Conservation (phyloP, 2,888 invertebrate genomes). For the Acanthacorydalis orientalis region DNA sequence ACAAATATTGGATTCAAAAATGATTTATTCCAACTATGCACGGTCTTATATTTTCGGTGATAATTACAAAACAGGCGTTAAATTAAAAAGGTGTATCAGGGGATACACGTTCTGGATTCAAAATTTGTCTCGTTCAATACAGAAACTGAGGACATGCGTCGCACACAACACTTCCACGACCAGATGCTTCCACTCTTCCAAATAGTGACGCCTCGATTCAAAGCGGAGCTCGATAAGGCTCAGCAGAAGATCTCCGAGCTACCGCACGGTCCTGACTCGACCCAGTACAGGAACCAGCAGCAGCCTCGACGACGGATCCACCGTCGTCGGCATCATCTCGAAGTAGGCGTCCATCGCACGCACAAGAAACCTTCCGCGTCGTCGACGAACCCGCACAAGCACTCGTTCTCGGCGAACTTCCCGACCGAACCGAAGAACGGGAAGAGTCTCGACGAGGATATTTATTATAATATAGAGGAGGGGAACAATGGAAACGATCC, state of each 20-base stretch:
- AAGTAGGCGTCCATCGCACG: conserved; percentile 8
- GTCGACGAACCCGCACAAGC: conserved; percentile 9
- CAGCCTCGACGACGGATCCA: not conserved
- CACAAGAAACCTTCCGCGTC: not conserved
- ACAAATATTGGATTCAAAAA: no score
- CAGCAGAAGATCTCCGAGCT: not conserved
- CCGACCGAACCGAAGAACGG: conserved; percentile 8
- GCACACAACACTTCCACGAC: not conserved
- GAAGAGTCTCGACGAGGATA: not conserved
- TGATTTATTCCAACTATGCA: no score
- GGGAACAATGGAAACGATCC: no score
- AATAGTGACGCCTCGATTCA: conserved; percentile 9
- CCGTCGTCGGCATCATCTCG: not conserved
- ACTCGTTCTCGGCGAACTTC: conserved; percentile 19
- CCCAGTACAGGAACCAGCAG: not conserved
- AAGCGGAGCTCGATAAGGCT: not conserved
- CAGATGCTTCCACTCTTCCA: conserved; percentile 14
- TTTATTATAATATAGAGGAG: not conserved
- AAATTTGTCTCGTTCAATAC: no score
- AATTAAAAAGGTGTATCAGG: no score
- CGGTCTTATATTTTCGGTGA: no score
- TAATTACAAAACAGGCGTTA: no score
- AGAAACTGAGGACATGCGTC: not conserved
- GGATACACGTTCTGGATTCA: no score
- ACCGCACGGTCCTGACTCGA: not conserved